phyloP scores from a whole-genome alignment of 2,888 invertebrate species.

The Lasioglossum villosulum region DNA sequence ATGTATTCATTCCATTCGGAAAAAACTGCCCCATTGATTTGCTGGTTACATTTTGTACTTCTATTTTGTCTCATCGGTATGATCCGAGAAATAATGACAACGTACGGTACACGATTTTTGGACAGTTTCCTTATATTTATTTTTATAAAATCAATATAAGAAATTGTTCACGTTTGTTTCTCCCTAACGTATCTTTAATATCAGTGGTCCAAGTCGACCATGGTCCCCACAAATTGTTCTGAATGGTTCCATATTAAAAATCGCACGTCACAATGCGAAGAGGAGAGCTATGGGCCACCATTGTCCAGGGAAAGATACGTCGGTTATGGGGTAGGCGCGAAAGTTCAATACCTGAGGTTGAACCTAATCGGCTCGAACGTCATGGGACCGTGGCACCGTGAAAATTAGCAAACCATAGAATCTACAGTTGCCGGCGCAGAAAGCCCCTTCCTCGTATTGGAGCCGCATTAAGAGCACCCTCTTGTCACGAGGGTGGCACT shows the following conservation, averaged over 20 bases:
- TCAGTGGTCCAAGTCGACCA: background rate
- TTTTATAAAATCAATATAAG: background rate
- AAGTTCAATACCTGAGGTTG: constrained; percentile 70
- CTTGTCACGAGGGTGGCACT: constrained; percentile 76
- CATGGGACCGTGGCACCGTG: constrained; percentile 76
- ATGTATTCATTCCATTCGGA: background rate
- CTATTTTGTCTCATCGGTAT: too few species aligned
- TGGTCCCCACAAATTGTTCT: background rate
- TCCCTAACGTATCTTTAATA: background rate
- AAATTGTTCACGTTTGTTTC: background rate
- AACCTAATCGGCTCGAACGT: constrained; percentile 79
- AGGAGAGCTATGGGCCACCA: background rate
- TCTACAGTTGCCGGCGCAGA: constrained; percentile 53
- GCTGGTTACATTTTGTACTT: background rate
- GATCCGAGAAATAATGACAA: too few species aligned
- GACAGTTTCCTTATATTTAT: too few species aligned
- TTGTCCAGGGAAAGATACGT: constrained; percentile 10
- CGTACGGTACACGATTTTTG: too few species aligned
- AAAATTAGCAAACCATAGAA: constrained; percentile 82
- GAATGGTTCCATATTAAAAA: background rate
- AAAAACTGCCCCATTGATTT: background rate
- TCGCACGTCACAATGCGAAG: background rate
- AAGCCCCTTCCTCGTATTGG: constrained; percentile 66
- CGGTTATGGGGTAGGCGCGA: constrained; percentile 73
- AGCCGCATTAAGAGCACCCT: constrained; percentile 73